Conservation (phyloP, 2,888 invertebrate genomes). For the Eucera pruinosa region DNA sequence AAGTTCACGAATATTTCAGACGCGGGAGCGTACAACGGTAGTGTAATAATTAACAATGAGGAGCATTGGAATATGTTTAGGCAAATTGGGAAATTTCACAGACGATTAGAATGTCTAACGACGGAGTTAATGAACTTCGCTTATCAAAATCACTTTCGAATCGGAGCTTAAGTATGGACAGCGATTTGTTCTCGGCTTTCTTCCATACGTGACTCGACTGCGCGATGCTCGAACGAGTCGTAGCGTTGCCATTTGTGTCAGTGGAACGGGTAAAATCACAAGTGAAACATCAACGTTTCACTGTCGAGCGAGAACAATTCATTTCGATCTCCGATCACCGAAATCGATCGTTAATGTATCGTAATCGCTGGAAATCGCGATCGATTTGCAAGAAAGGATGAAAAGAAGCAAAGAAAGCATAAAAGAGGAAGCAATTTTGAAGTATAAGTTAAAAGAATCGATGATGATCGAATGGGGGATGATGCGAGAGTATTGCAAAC, state of each 20-base stretch:
- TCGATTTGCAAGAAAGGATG: background rate
- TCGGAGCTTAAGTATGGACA: background rate
- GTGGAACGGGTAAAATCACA: slow-evolving; percentile 54
- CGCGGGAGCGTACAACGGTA: background rate
- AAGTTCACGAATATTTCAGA: no score
- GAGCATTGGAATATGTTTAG: slow-evolving; percentile 14
- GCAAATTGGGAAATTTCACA: slow-evolving; percentile 1
- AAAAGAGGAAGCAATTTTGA: slow-evolving; percentile 19
- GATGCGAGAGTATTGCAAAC: slow-evolving; percentile 63
- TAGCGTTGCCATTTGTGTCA: slow-evolving; percentile 48
- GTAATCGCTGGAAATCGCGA: background rate
- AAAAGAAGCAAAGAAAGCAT: slow-evolving; percentile 21
- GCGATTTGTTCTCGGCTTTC: slow-evolving; percentile 53
- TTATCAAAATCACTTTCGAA: slow-evolving; percentile 55
- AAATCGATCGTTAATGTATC: background rate
- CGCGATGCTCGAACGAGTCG: background rate
- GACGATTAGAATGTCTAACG: slow-evolving; percentile 6
- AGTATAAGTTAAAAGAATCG: background rate
- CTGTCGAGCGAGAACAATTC: slow-evolving; percentile 3
- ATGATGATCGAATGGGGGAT: background rate
- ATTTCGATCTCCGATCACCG: background rate
- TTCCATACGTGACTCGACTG: slow-evolving; percentile 51
- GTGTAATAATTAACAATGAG: background rate
- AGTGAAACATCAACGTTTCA: slow-evolving; percentile 52
- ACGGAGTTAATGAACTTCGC: slow-evolving; percentile 6